phyloP scores from a whole-genome alignment of 2,113 vertebrate genomes.

The Eleginops maclovinus region DNA sequence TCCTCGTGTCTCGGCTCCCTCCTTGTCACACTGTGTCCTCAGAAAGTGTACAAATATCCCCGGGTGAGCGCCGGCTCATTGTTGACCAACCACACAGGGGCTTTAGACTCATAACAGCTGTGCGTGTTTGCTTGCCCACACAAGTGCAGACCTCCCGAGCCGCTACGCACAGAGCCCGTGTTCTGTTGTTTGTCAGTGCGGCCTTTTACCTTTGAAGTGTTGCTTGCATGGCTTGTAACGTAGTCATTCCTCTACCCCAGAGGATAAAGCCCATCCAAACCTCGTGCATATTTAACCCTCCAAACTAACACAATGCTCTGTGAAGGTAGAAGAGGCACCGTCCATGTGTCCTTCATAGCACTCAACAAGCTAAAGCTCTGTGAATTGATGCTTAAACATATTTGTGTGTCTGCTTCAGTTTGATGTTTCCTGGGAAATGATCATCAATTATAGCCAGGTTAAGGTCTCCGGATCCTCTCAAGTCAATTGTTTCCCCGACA shows the following conservation, averaged over 20 bases:
- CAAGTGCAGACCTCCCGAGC: slow-evolving; percentile 2
- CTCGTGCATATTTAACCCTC: slow-evolving; percentile 70
- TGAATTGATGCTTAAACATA: background rate
- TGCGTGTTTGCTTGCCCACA: slow-evolving; percentile 7
- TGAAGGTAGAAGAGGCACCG: slow-evolving; percentile 13
- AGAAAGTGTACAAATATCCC: slow-evolving; percentile 39
- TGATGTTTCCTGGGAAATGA: slow-evolving; percentile 10
- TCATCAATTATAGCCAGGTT: slow-evolving; percentile 9
- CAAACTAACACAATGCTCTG: slow-evolving; percentile 40
- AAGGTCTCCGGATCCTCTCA: slow-evolving; percentile 26
- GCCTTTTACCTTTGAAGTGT: slow-evolving; percentile 44
- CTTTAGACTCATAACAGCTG: slow-evolving; percentile 31
- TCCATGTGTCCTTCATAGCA: slow-evolving; percentile 12
- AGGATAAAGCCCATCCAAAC: slow-evolving; percentile 48
- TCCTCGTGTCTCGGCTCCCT: slow-evolving; percentile 33
- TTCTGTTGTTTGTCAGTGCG: slow-evolving; percentile 42
- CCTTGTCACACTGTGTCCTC: slow-evolving; percentile 38
- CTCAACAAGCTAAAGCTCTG: slow-evolving; percentile 5
- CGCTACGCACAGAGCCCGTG: background rate
- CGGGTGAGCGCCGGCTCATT: slow-evolving; percentile 17
- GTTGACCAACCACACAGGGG: slow-evolving; percentile 35
- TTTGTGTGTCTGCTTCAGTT: background rate
- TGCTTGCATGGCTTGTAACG: slow-evolving; percentile 38
- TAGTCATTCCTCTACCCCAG: slow-evolving; percentile 35
- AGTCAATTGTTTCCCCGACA: slow-evolving; percentile 18